A percentile compares a stretch with the other conserved stretches of the same genome.
Conservation (phyloP, 2,888 invertebrate species). For the Hyposoter dolosus region DNA sequence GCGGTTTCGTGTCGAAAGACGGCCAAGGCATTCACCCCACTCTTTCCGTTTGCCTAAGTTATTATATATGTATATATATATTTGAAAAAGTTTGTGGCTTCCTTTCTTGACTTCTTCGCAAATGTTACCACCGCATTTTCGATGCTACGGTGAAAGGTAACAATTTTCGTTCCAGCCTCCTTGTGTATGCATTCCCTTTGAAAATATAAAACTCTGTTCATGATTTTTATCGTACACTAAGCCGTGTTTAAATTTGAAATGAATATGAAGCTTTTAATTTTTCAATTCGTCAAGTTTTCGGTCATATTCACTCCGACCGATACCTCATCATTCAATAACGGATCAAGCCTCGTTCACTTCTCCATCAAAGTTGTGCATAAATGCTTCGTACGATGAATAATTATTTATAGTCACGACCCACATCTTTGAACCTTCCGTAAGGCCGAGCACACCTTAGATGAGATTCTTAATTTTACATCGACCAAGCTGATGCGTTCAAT, state of each 20-base stretch:
- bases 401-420: constrained; percentile 60
- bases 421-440: constrained; percentile 41
- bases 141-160: constrained; percentile 17
- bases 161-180: neutral
- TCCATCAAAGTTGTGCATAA: constrained; percentile 37
- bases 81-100: constrained; percentile 41
- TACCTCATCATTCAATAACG: neutral
- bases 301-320: neutral
- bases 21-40: constrained; percentile 52
- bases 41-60: constrained; percentile 57
- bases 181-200: neutral
- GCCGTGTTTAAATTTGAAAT: neutral
- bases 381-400: constrained; percentile 22
- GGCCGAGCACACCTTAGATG: constrained; percentile 7
- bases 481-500: constrained; percentile 11
- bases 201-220: neutral
- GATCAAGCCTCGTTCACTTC: constrained; percentile 6
- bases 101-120: constrained; percentile 32
- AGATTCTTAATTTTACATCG: constrained; percentile 39
- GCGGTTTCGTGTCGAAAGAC: constrained; percentile 69
- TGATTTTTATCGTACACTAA: neutral
- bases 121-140: constrained; percentile 33
- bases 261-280: neutral
- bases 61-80: constrained; percentile 31
- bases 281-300: neutral